phyloP scores from a whole-genome alignment of 2,113 vertebrate genomes.

The Nothoprocta perdicaria region DNA sequence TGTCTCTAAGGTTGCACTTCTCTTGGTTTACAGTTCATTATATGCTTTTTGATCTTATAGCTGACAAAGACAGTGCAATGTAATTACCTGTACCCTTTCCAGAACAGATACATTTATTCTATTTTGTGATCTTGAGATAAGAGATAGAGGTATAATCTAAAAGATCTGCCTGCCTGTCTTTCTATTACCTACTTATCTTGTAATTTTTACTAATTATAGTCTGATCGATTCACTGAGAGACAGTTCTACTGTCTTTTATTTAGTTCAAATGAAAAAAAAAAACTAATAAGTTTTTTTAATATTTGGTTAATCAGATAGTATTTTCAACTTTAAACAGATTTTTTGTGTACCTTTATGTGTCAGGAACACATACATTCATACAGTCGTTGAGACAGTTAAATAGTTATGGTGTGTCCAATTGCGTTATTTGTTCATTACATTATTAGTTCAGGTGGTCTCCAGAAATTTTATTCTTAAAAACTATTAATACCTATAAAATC shows the following conservation, averaged over 20 bases:
- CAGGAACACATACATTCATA: neutral
- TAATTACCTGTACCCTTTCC: neutral
- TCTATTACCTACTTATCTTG: neutral
- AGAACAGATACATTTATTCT: neutral
- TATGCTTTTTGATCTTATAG: neutral
- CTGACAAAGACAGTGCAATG: neutral
- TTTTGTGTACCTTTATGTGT: neutral
- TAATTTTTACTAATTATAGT: neutral
- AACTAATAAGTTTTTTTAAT: neutral
- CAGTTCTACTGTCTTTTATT: neutral
- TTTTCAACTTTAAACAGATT: neutral
- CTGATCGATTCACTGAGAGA: neutral
- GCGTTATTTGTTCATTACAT: neutral
- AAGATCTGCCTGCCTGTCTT: neutral
- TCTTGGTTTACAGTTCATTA: neutral
- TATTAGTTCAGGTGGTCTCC: neutral
- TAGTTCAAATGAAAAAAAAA: neutral
- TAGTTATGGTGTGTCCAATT: neutral
- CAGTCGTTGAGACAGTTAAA: neutral
- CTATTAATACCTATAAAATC: neutral
- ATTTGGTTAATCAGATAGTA: neutral
- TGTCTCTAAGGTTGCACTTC: neutral
- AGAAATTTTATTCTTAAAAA: neutral
- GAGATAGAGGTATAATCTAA: neutral
- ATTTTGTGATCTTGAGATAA: neutral